These are phyloP conservation scores for Tenrec ecaudatus DNA, from an alignment of 2,113 vertebrate species.

Conservation along the genomic window DNA sequence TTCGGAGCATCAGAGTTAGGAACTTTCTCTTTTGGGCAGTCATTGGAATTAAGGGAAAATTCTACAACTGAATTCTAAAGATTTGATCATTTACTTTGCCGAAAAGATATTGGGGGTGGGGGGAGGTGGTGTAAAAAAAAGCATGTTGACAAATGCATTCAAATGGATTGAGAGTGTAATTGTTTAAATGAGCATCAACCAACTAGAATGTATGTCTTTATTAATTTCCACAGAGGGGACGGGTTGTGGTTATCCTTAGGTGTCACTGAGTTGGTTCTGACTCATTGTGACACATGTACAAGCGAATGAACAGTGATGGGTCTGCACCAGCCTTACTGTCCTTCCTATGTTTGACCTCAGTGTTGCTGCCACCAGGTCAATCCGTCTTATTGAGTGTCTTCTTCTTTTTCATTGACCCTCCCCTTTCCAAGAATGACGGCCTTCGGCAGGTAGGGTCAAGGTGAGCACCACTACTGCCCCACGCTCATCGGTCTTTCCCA, in stretches of 20 bases:
- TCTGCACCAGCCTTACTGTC: too few relatives aligned
- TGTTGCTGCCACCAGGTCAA: too few relatives aligned
- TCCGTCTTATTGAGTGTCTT: too few relatives aligned
- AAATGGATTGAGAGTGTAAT: neutral
- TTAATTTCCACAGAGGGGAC: neutral
- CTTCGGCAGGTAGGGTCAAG: too few relatives aligned
- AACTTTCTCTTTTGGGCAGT: slow-evolving; percentile 30
- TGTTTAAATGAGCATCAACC: neutral
- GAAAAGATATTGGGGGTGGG: neutral
- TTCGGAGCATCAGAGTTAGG: slow-evolving; percentile 37
- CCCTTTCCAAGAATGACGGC: too few relatives aligned
- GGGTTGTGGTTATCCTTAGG: too few relatives aligned
- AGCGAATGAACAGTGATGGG: too few relatives aligned
- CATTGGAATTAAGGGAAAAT: slow-evolving; percentile 8
- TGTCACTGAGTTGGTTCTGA: too few relatives aligned
- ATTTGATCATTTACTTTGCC: slow-evolving; percentile 3
- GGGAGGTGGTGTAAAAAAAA: too few relatives aligned
- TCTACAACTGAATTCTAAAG: slow-evolving; percentile 28
- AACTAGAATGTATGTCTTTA: slow-evolving; percentile 4
- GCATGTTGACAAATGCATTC: neutral
- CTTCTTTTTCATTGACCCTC: too few relatives aligned
- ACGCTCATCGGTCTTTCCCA: neutral
- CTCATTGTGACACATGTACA: too few relatives aligned
- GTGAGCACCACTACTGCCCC: neutral
- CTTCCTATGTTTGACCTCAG: too few relatives aligned